Conservation (phyloP, 2,797 vertebrate genomes). For the Oryzias dopingdopingensis region DNA sequence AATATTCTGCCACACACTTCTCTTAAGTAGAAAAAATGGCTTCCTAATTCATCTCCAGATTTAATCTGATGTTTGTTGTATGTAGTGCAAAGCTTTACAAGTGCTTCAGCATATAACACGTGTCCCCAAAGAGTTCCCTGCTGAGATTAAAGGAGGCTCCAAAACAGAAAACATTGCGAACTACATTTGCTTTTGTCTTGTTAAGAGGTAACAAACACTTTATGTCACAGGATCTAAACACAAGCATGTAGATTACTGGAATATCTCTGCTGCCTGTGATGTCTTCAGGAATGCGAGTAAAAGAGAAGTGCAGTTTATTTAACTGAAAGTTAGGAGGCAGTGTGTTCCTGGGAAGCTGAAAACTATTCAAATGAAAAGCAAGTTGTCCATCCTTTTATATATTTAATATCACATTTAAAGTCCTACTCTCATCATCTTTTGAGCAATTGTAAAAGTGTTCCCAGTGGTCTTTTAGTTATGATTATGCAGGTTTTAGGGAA, state of each 20-base stretch:
- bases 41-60: not conserved
- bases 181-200: not conserved
- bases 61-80: not conserved
- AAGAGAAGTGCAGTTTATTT: not conserved
- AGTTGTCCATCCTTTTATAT: no score
- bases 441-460: no score
- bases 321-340: no score
- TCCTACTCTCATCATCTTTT: no score
- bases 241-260: not conserved
- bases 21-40: not conserved
- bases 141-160: conserved; percentile 3
- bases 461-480: no score
- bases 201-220: not conserved
- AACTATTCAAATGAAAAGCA: no score
- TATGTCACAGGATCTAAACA: not conserved
- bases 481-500: no score
- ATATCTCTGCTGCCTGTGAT: not conserved
- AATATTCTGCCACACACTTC: conserved; percentile 10
- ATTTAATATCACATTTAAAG: no score
- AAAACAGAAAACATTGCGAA: not conserved
- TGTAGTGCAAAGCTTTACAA: conserved; percentile 3
- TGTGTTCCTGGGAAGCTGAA: no score
- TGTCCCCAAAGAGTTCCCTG: not conserved
- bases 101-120: not conserved
- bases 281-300: not conserved